Evolutionary conservation across 2,888 invertebrate species (phyloP), one percentile per base, ranked within the genome.

Genomic region (Gasteruption jaculator): DNA sequence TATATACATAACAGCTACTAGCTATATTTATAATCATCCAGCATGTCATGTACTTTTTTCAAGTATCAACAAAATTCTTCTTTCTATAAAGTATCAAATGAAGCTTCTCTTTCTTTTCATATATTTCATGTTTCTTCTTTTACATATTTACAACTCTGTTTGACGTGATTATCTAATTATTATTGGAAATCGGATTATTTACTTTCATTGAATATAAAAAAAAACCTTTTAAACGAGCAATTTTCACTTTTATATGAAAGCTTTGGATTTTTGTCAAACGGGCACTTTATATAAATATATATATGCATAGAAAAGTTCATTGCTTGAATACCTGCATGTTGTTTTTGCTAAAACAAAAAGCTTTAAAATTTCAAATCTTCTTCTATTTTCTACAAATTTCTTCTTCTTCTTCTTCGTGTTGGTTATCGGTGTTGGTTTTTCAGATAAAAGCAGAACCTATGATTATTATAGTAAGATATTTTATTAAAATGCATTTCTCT

Each of bases 1-100:
- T 70, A 70, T 63, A 53, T 65, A 65, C 48, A 51, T 48, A 54
- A 55, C 70, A 70, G 69, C 68, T 66, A 68, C 69, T 68, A 69
- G 68, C 66, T 65, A 60, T 62, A 61, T n/a, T n/a, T n/a, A n/a
- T 62, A 59, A 65, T 68, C 60, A 65, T 68, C 63, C 62, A 60
- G 70, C 70, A 70, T 70, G 70, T 58, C 53, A 57, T 56, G 49
- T 53, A n/a, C n/a, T 53, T 52, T 48, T 55, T 43, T 48, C 45
- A 41, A 49, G 45, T 43, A 48, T 48, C 46, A 24, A 37, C 18
- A 32, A 35, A 14, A 18, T 21, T 18, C 15, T 10, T 39, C 34
- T 35, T 35, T 30, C 20, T 36, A 43, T n/a, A n/a, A n/a, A n/a
- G n/a, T n/a, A n/a, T n/a, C n/a, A n/a, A n/a, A n/a, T n/a, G n/a